Evolutionary conservation across 2,113 vertebrate species (phyloP).

Genomic region (Mesoclemmys tuberculata): DNA sequence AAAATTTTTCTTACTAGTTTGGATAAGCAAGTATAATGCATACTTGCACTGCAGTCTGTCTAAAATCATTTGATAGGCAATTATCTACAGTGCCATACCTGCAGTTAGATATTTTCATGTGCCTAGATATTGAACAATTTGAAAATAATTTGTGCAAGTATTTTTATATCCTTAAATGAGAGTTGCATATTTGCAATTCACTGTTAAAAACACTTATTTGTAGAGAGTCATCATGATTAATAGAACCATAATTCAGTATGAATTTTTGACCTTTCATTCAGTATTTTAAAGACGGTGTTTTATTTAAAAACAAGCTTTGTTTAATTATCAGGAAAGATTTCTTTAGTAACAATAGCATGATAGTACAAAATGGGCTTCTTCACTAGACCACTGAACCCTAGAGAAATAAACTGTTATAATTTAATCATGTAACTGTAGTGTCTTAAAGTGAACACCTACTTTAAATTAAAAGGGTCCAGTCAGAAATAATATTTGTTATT

Average conservation of each 20-base stretch:
- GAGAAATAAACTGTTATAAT: neutral
- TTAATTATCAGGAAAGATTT: neutral
- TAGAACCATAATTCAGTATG: neutral
- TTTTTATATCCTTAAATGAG: neutral
- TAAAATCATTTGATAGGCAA: slow-evolving; percentile 3
- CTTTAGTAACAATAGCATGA: neutral
- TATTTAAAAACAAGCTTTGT: neutral
- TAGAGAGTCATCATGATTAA: neutral
- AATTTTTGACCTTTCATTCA: neutral
- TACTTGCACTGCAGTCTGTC: neutral
- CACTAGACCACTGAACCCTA: neutral
- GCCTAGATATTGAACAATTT: neutral
- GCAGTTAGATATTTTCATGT: neutral
- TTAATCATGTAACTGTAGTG: neutral
- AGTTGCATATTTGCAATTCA: neutral
- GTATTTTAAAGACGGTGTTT: neutral
- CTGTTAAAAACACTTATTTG: neutral
- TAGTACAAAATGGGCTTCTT: neutral
- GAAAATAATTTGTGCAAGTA: neutral
- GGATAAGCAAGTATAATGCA: neutral
- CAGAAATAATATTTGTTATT: neutral
- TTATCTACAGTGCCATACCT: neutral
- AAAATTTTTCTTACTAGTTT: neutral
- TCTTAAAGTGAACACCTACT: neutral
- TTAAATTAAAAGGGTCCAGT: rapidly evolving